Evolutionary conservation across 2,888 invertebrate species (phyloP), one percentile per base, ranked within the genome.

Genomic region (Drosophila robusta): DNA sequence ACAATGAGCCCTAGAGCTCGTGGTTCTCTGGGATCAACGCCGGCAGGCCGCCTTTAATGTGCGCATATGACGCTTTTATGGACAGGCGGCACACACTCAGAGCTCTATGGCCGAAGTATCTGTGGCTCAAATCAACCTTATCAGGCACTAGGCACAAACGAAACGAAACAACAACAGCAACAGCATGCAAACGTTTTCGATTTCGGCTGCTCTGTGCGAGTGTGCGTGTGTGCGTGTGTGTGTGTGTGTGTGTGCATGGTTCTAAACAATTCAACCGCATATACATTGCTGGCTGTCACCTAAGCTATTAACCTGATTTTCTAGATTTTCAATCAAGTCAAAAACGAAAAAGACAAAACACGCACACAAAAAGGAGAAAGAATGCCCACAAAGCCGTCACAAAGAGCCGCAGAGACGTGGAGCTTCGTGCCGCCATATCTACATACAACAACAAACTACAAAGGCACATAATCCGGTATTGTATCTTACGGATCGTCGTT

Each of bases 281-380:
- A 87, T 73, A 80, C 84, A 85, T 89, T 87, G 83, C 72, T 72
- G 87, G 86, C 90, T 89, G 89, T 89, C 89, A 89, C 89, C 90
- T 79, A 78, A 90, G 89, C 89, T 89, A 89, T 89, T 89, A 89
- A 89, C 89, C 89, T 89, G 89, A 89, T 89, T 89, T 90, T 89
- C 89, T 77, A 90, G 86, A 89, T 90, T 90, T 89, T 90, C 89
- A 90, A 89, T 89, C 89, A 90, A 89, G 80, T 86, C 84, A 74
- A 78, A 81, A 87, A 50, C 51, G 60, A 58, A 70, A 63, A 69
- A 72, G 68, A 80, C 76, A 80, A 79, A 71, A 80, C 68, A 70
- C 79, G 75, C 75, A 78, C 52, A 79, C 80, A 75, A 62, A 67
- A 71, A 69, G 80, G 58, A 75, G 77, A 81, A 69, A 68, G 80